These are phyloP conservation scores for Euglossa dilemma DNA, from an alignment of 1,140 invertebrate genomes.

Conservation along the genomic window DNA sequence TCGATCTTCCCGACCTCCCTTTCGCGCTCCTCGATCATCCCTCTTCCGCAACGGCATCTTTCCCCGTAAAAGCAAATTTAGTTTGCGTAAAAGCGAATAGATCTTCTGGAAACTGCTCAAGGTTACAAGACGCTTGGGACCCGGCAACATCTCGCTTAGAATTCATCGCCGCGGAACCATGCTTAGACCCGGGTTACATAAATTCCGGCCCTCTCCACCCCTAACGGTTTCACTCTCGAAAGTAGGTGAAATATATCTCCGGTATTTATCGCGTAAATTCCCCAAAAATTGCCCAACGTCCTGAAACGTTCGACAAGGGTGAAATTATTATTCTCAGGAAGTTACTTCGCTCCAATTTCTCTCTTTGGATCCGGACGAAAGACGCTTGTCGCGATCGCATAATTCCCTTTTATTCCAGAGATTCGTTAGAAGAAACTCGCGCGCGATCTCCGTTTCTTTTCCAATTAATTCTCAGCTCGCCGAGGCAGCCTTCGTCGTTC, in stretches of 20 bases:
- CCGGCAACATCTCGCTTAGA: not conserved
- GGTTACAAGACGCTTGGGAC: not conserved
- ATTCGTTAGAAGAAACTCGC: slow-evolving; percentile 29
- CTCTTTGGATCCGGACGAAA: not conserved
- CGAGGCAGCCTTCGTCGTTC: not conserved
- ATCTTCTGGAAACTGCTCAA: not conserved
- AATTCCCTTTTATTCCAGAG: slow-evolving; percentile 10
- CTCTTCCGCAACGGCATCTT: not conserved
- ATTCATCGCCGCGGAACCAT: not conserved
- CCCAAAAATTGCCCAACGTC: not conserved
- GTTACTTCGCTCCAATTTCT: too few species aligned
- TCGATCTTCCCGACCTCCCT: not conserved
- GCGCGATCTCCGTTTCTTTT: not conserved
- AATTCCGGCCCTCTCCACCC: not conserved
- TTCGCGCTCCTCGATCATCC: not conserved
- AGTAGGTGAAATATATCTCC: not conserved
- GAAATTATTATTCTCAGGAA: not conserved
- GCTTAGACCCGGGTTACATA: not conserved
- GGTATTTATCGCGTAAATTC: not conserved
- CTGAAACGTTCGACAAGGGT: not conserved
- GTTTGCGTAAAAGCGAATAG: not conserved
- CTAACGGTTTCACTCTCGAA: not conserved
- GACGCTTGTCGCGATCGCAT: not conserved
- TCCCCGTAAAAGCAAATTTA: not conserved
- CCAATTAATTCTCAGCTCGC: not conserved